Evolutionary conservation across 1,140 invertebrate genomes (phyloP), one percentile per base, ranked within the genome.

Genomic region (Sycophaga agraensis): DNA sequence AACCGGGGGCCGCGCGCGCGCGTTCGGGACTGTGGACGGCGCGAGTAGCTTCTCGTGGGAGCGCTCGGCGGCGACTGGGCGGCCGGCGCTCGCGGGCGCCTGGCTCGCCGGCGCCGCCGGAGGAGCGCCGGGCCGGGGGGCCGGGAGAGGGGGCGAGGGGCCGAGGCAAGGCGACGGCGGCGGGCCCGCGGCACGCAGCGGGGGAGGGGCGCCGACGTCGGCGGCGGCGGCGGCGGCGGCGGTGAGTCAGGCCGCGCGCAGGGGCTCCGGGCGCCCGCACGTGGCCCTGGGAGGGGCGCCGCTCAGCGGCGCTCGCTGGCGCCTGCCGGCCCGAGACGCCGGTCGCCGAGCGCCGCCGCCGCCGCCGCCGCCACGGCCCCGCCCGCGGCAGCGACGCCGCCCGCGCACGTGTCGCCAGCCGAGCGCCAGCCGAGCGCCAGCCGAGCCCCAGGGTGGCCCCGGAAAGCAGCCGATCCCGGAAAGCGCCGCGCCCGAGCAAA

Each of bases 291-390:
- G 60, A 46, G 57, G n/a, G n/a, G n/a, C n/a, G n/a, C n/a, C n/a
- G n/a, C n/a, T n/a, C 45, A 59, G 66, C 51, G 59, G 63, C 48
- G 66, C 17, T 12, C 59, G 66, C 62, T 74, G 72, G 71, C 73
- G 73, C 70, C 71, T 71, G 63, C n/a, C 63, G 63, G 65, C 70
- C 17, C 61, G 64, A 69, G 66, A 70, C 72, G 72, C 69, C 69
- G 28, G 64, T 49, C 21, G 42, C 34, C n/a, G 45, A 11, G 51
- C 24, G 26, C 28, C 50, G 34, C 12, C 31, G 43, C 19, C 16
- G 43, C 31, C n/a, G 42, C n/a, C n/a, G n/a, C n/a, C n/a, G n/a
- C n/a, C n/a, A n/a, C n/a, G n/a, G n/a, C n/a, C n/a, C n/a, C 54
- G 9, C 6, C 42, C 26, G 34, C 26, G 19, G n/a, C 16, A n/a